Evolutionary conservation across 2,888 invertebrate genomes (phyloP).

Genomic region (Polietes domitor): DNA sequence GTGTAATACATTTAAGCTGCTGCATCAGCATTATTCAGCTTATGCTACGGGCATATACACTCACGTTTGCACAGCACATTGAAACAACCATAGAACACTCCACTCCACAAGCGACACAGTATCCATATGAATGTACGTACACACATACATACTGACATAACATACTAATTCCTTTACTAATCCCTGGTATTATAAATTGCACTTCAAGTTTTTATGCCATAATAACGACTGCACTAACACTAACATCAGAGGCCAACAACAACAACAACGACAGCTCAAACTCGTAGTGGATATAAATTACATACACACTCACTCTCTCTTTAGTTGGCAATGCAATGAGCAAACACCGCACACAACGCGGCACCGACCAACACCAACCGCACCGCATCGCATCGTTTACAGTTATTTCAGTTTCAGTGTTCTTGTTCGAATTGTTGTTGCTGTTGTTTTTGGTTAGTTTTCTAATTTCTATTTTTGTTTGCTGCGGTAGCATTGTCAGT

Average conservation of each 20-base stretch:
- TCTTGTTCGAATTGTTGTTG: neutral
- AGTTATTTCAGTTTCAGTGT: conserved; percentile 8
- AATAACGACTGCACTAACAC: conserved; percentile 39
- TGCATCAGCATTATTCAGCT: conserved; percentile 37
- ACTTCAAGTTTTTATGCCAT: conserved; percentile 47
- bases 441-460: conserved; percentile 31
- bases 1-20: conserved; percentile 37
- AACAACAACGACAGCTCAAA: no score
- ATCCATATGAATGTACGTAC: neutral
- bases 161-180: conserved; percentile 44
- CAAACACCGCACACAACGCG: neutral
- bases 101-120: neutral
- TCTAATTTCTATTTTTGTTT: conserved; percentile 37
- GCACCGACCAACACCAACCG: neutral
- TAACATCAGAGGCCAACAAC: conserved; percentile 1
- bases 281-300: conserved; percentile 24
- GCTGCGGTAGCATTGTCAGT: conserved; percentile 16
- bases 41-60: conserved; percentile 17
- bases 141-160: conserved; percentile 10
- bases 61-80: neutral
- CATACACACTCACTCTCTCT: conserved; percentile 16
- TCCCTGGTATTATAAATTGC: conserved; percentile 48
- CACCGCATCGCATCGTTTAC: conserved; percentile 33
- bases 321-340: conserved; percentile 16
- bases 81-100: neutral